Conservation (phyloP, 1,140 invertebrate species). For the Cyclina sinensis region DNA sequence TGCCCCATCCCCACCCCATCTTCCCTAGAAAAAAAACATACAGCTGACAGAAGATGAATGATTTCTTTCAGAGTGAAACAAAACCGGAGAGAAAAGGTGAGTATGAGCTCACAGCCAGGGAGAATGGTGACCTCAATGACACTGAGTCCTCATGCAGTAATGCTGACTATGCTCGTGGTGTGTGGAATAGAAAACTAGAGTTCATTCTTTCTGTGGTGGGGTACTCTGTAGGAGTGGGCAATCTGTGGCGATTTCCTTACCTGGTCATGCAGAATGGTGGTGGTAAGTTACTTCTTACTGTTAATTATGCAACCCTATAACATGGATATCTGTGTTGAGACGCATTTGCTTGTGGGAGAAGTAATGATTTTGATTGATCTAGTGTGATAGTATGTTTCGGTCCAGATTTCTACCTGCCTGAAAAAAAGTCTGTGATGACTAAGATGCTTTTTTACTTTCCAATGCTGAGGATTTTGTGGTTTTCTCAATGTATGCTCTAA, state of each 20-base stretch:
- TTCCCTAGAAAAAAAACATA: no score
- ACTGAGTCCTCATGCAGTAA: neutral
- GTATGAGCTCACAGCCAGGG: neutral
- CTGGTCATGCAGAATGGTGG: slow-evolving; percentile 97
- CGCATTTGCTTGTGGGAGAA: neutral
- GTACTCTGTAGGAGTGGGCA: slow-evolving; percentile 90
- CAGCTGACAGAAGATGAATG: no score
- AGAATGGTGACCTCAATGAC: neutral
- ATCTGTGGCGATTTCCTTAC: slow-evolving; percentile 98
- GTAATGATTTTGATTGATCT: neutral
- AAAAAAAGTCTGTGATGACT: no score
- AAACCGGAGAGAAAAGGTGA: neutral
- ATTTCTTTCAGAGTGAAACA: neutral
- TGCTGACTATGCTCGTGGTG: slow-evolving; percentile 60
- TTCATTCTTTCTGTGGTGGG: slow-evolving; percentile 87
- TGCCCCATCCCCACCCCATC: no score
- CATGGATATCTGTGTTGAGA: no score
- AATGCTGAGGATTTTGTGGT: no score
- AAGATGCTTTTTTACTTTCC: no score
- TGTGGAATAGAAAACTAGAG: slow-evolving; percentile 79
- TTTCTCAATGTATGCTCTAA: no score
- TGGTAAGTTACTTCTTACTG: slow-evolving; percentile 89
- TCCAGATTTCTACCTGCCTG: neutral
- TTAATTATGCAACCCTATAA: no score
- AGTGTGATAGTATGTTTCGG: neutral